phyloP scores from a whole-genome alignment of 2,113 vertebrate species.

The Electrona antarctica region DNA sequence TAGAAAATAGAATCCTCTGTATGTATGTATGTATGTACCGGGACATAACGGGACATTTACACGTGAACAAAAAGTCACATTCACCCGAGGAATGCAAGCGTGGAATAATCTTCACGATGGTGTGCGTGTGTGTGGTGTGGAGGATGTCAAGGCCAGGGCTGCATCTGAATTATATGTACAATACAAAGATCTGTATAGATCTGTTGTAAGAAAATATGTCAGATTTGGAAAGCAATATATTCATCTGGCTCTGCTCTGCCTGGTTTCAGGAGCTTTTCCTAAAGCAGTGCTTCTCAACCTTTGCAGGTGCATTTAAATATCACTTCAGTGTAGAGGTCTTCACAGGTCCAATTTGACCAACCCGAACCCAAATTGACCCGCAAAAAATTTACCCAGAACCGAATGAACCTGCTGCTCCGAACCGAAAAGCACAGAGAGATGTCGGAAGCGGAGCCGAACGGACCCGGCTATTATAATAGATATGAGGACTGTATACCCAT shows the following conservation, averaged over 20 bases:
- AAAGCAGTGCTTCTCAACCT: too few relatives aligned
- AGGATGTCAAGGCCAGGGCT: not conserved
- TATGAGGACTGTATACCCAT: too few relatives aligned
- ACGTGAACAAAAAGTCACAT: conserved; percentile 55
- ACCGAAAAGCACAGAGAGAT: too few relatives aligned
- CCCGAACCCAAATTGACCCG: not conserved
- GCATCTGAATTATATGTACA: not conserved
- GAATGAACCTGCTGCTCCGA: not conserved
- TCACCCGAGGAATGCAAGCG: conserved; percentile 55
- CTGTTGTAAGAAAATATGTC: conserved; percentile 66
- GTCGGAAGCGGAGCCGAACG: too few relatives aligned
- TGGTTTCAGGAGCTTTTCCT: too few relatives aligned
- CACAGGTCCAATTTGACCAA: conserved; percentile 3
- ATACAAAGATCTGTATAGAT: conserved; percentile 40
- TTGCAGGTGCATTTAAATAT: too few relatives aligned
- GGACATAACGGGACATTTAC: conserved; percentile 56
- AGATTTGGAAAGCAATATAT: conserved; percentile 32
- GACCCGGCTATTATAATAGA: too few relatives aligned
- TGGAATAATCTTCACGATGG: conserved; percentile 15
- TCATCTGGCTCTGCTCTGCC: too few relatives aligned
- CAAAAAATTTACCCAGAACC: too few relatives aligned
- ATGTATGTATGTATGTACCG: conserved; percentile 11
- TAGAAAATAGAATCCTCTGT: conserved; percentile 61
- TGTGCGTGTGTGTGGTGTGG: not conserved
- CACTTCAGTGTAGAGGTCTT: too few relatives aligned